Percentiles rank a stretch among this genome's conserved stretches.
Evolutionary conservation across 2,797 vertebrate species (phyloP).

Genomic region (Smutsia temminckii): DNA sequence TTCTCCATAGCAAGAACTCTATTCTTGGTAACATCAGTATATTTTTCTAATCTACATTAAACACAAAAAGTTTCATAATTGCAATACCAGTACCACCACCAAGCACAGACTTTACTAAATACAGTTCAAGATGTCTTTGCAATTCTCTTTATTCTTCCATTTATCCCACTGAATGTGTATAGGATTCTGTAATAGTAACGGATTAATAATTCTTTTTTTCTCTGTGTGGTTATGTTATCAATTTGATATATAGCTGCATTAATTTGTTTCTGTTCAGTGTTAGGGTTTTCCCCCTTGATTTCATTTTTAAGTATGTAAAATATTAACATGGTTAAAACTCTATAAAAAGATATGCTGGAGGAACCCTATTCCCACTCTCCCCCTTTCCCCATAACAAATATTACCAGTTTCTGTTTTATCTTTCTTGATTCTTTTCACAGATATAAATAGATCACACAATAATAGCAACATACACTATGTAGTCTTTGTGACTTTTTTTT

Average conservation of each 20-base stretch:
- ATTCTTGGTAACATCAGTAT: not conserved
- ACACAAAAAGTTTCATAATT: not conserved
- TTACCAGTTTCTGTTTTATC: not conserved
- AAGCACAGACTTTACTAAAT: not conserved
- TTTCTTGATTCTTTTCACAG: conserved; percentile 4
- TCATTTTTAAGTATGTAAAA: not conserved
- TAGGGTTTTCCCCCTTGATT: not conserved
- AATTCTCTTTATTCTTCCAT: not conserved
- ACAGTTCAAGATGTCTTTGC: not conserved
- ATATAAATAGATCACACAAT: not conserved
- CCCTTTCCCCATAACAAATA: not conserved
- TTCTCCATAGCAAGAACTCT: not conserved
- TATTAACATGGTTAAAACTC: not conserved
- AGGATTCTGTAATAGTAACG: not conserved
- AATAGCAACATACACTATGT: not conserved
- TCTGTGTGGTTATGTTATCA: not conserved
- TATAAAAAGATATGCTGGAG: not conserved
- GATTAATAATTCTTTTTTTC: not conserved
- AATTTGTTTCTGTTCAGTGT: not conserved
- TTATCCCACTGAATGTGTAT: not conserved
- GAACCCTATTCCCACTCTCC: not conserved
- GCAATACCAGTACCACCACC: not conserved
- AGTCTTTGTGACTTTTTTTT: not conserved
- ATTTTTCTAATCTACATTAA: not conserved
- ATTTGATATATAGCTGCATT: not conserved